Conservation (phyloP, 2,888 invertebrate species). For the Chloromyia formosa region DNA sequence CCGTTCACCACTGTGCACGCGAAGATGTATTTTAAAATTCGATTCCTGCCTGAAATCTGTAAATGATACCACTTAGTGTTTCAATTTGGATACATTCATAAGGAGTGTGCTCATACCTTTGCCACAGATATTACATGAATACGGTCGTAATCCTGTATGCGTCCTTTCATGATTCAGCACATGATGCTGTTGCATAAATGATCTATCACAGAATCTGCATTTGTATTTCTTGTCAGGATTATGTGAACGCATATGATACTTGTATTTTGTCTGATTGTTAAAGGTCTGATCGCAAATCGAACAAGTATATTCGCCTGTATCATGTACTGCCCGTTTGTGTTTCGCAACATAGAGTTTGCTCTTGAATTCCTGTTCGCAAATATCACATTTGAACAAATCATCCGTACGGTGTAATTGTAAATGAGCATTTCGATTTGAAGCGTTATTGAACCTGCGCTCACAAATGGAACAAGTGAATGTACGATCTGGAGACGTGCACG, state of each 20-base stretch:
- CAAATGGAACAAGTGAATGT: slow-evolving; percentile 46
- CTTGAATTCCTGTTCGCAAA: slow-evolving; percentile 45
- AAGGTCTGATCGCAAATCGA: slow-evolving; percentile 40
- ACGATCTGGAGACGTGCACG: not conserved
- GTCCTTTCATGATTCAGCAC: slow-evolving; percentile 48
- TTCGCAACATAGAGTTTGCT: slow-evolving; percentile 45
- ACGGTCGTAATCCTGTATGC: slow-evolving; percentile 48
- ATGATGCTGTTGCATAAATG: slow-evolving; percentile 50
- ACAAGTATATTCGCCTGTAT: slow-evolving; percentile 40
- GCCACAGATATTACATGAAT: slow-evolving; percentile 49
- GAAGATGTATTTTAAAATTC: slow-evolving; percentile 48
- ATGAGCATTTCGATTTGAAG: slow-evolving; percentile 48
- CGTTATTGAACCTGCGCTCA: slow-evolving; percentile 44
- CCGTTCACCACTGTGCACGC: slow-evolving; percentile 47
- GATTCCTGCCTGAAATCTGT: slow-evolving; percentile 48
- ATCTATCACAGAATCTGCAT: slow-evolving; percentile 50
- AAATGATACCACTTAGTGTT: not conserved
- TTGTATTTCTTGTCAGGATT: slow-evolving; percentile 48
- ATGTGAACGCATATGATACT: slow-evolving; percentile 49
- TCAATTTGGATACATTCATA: not conserved
- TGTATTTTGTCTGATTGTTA: slow-evolving; percentile 45
- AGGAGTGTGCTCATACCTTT: slow-evolving; percentile 45
- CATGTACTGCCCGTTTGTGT: slow-evolving; percentile 45
- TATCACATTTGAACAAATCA: slow-evolving; percentile 40
- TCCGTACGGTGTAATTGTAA: slow-evolving; percentile 42